Conservation (phyloP, 1,140 invertebrate species). For the Papilio glaucus region DNA sequence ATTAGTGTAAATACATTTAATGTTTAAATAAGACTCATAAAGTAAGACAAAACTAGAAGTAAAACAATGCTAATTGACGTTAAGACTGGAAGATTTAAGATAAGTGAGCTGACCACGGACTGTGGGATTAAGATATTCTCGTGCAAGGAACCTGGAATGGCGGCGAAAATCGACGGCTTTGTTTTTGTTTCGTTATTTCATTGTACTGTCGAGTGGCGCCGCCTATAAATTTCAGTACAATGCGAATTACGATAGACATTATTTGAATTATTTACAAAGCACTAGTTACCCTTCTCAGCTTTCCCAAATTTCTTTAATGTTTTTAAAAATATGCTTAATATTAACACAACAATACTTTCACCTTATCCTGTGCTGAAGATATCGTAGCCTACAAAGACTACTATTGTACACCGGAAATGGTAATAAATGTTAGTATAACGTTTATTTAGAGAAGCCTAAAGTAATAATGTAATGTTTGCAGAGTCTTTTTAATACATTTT, state of each 20-base stretch:
- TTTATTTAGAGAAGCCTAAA: no score
- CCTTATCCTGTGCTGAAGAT: no score
- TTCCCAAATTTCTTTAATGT: background rate
- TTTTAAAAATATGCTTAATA: no score
- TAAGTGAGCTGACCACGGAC: constrained; percentile 30
- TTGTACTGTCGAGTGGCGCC: background rate
- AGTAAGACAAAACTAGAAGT: constrained; percentile 31
- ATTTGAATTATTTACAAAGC: background rate
- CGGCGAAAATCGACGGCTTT: constrained; percentile 23
- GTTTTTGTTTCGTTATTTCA: constrained; percentile 29
- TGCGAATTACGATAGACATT: constrained; percentile 12
- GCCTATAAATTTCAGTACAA: background rate
- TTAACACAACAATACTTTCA: no score
- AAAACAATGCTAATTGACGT: constrained; percentile 37
- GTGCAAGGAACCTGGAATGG: constrained; percentile 29
- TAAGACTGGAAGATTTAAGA: constrained; percentile 24
- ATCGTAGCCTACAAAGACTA: no score
- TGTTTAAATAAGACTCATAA: constrained; percentile 1
- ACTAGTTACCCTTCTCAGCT: background rate
- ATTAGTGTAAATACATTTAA: constrained; percentile 17
- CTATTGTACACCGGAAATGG: no score
- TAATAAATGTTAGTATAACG: no score
- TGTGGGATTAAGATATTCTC: constrained; percentile 31
- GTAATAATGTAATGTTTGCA: no score
- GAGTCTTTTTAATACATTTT: no score